Base-by-base conservation (phyloP, 2,888 invertebrate species). In the Carpatolechia fugitivella region DNA sequence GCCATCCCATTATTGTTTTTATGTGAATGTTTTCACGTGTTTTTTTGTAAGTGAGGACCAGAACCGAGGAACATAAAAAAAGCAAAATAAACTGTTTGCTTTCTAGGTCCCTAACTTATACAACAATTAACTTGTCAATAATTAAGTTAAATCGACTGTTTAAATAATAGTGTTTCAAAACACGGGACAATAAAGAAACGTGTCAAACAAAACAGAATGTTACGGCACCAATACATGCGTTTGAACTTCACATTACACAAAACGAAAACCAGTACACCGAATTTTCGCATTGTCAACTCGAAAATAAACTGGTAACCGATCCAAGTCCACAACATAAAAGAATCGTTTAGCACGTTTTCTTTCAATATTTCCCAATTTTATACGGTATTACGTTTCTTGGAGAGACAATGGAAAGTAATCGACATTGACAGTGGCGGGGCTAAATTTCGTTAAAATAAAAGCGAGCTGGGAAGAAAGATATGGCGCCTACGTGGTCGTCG, bases 371-470 rank as follows among this genome's bases (percentile, higher is more conserved):
- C 82, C 85, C 83, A 85, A 87, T 87, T 88, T 86, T 81, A 83
- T 82, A 82, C 81, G 76, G 79, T 74, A 80, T 81, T 78, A 78
- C 75, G 69, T 72, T 66, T 68, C 74, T 71, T 73, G 76, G 70
- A 72, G 74, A 84, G 82, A 85, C 87, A 89, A 87, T 87, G 82
- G 87, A 81, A 84, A 83, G 83, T 85, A 85, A 88, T 87, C 85
- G 88, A 76, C 85, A 79, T 76, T 85, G 88, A 85, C 87, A 79
- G 64, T 81, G 77, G 80, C 75, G 84, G 82, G 80, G 85, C 82
- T 82, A 85, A 87, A 87, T 88, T 90, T 89, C 84, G 89, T 88
- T 89, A 88, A 89, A 90, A 90, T 89, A 89, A 89, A 88, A 89
- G 88, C 85, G 85, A 78, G 82, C 82, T 79, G 82, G 78, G 82